Evolutionary conservation across 2,797 vertebrate genomes (phyloP), one percentile per base, ranked within the genome.

Genomic region (Sebastes hubbsi): DNA sequence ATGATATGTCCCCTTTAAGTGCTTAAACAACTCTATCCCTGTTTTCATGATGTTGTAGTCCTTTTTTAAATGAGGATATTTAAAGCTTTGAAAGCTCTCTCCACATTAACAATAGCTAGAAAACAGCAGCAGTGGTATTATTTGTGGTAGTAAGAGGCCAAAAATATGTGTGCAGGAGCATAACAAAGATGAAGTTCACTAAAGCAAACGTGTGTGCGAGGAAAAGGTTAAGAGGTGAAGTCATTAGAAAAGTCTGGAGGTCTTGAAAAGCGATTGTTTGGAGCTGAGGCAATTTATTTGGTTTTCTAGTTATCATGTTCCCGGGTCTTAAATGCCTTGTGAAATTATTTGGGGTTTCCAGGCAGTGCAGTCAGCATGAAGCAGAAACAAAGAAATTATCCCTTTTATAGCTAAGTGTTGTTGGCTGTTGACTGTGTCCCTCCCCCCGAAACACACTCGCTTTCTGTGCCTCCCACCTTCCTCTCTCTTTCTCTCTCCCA

Each of bases 351-450:
- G 69, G 85, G 88, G 88, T 94, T 94, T 94, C 91, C 89, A 93
- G 88, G 84, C 89, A 88, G 85, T 90, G 86, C 92, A 91, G 89
- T 87, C 87, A 91, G 88, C 88, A 86, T 91, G 87, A 89, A 89
- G 89, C 85, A 86, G 86, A 95, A 94, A 92, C 86, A 89, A 84
- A 92, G 92, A 94, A 92, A 94, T 94, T 86, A 93, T 92, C 90
- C 90, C 78, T 89, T 93, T 91, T 92, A 92, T 72, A 90, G 86
- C 60, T 90, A 94, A 93, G 90, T 93, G 90, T 82, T 91, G 80
- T 88, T 94, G 85, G 92, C 94, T 93, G 88, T 72, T 81, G 81
- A 89, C 65, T 60, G 65, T 38, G 22, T 70, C 75, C 63, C 74
- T 22, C 59, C 74, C 55, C 34, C 7, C 9, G n/a, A 63, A 22